Base-by-base conservation (phyloP, 1,140 invertebrate species). In the Danaus melanippus region DNA sequence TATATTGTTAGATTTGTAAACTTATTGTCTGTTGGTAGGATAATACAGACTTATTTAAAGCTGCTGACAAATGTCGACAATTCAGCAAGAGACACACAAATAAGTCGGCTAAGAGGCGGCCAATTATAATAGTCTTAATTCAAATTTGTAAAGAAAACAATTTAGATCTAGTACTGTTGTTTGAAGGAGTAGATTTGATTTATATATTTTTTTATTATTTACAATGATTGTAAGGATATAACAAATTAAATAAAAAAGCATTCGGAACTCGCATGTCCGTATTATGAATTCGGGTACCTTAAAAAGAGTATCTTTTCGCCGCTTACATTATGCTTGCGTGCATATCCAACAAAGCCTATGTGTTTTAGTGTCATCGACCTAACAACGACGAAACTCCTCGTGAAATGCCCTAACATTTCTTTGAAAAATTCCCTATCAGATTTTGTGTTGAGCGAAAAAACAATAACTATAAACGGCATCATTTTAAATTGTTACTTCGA, bases 1-100 rank as follows among this genome's bases (percentile, higher is more conserved):
- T 57, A 71, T 79, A 79, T 79, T 79, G 71, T 76, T 74, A 67
- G 61, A 76, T 73, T 69, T 77, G 69, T 66, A 67, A 69, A 67
- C 67, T 57, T 62, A 69, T 71, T 76, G 72, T 76, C 21, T 32
- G 21, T 32, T 32, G 21, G 21, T 32, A 32, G 2, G 21, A 32
- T 32, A 32, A 32, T 32, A 32, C 21, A 32, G 6, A 32, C 21
- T 32, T 32, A 32, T 32, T 32, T 32, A 32, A 32, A 32, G 21
- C 21, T 32, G 6, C 21, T 32, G 21, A 32, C 21, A 32, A 32
- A 32, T 32, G 21, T 32, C 21, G 6, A 32, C 21, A 32, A 32
- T 32, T 32, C 21, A 32, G 2, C 21, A 32, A 32, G 21, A 41
- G 10, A 41, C 41, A 50, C 9, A 11, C 12, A 32, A 50, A 50